Conservation (phyloP, 2,113 vertebrate species). For the Chamaea fasciata region DNA sequence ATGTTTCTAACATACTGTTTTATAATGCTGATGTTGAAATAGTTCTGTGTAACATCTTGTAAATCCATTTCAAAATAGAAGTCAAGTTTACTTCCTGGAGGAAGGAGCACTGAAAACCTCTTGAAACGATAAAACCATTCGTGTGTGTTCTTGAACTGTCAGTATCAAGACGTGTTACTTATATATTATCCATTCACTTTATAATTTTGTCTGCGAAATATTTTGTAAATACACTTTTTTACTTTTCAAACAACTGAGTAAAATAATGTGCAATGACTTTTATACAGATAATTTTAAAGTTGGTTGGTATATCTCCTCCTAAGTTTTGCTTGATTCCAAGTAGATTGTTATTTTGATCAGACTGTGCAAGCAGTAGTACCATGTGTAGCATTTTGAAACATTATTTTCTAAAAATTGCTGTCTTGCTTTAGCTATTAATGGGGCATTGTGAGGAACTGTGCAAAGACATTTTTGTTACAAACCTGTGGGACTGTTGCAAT, state of each 20-base stretch:
- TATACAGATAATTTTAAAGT: slow-evolving; percentile 82
- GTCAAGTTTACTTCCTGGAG: slow-evolving; percentile 71
- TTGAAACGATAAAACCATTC: slow-evolving; percentile 56
- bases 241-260: slow-evolving; percentile 85
- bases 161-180: slow-evolving; percentile 74
- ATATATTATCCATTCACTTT: slow-evolving; percentile 73
- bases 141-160: slow-evolving; percentile 76
- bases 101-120: slow-evolving; percentile 77
- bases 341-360: slow-evolving; percentile 80
- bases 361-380: slow-evolving; percentile 80
- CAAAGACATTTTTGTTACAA: slow-evolving; percentile 84
- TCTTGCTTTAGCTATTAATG: slow-evolving; percentile 81
- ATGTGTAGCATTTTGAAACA: slow-evolving; percentile 81
- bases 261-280: slow-evolving; percentile 86
- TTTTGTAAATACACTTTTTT: slow-evolving; percentile 89
- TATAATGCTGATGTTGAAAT: slow-evolving; percentile 75
- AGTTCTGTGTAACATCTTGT: slow-evolving; percentile 76
- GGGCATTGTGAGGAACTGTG: slow-evolving; percentile 82
- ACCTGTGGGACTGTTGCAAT: slow-evolving; percentile 97
- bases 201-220: slow-evolving; percentile 82
- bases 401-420: slow-evolving; percentile 80
- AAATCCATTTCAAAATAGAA: slow-evolving; percentile 75
- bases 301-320: slow-evolving; percentile 77
- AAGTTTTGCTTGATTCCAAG: slow-evolving; percentile 77
- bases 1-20: slow-evolving; percentile 77